phyloP scores from a whole-genome alignment of 2,113 vertebrate species.

The Neofelis nebulosa region DNA sequence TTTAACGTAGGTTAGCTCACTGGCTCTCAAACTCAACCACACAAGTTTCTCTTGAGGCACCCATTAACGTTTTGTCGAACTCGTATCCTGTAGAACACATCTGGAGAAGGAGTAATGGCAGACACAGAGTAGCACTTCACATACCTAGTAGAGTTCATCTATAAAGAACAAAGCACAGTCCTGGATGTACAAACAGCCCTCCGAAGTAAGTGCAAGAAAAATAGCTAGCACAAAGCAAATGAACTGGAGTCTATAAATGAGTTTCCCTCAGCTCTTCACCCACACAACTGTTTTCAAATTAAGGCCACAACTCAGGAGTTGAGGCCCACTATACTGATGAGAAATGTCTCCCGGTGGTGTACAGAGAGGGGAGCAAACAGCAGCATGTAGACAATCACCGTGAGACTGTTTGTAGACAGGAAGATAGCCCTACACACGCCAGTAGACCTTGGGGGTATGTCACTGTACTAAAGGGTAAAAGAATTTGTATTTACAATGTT shows the following conservation, averaged over 20 bases:
- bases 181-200: not conserved
- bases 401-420: not conserved
- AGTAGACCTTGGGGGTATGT: not conserved
- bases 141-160: not conserved
- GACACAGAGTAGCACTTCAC: not conserved
- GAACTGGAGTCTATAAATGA: not conserved
- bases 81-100: not conserved
- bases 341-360: not conserved
- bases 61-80: not conserved
- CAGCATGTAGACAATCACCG: not conserved
- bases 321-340: not conserved
- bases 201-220: not conserved
- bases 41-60: not conserved
- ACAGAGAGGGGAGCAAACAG: not conserved
- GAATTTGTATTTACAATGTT: not conserved
- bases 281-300: not conserved
- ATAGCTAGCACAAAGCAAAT: not conserved
- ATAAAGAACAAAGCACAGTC: not conserved
- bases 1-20: not conserved
- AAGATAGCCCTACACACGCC: not conserved
- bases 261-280: not conserved
- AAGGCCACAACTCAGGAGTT: not conserved
- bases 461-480: not conserved
- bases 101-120: not conserved
- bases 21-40: not conserved